These are phyloP conservation scores for Macroglossus sobrinus DNA, from an alignment of 2,113 vertebrate genomes.

Conservation along the genomic window DNA sequence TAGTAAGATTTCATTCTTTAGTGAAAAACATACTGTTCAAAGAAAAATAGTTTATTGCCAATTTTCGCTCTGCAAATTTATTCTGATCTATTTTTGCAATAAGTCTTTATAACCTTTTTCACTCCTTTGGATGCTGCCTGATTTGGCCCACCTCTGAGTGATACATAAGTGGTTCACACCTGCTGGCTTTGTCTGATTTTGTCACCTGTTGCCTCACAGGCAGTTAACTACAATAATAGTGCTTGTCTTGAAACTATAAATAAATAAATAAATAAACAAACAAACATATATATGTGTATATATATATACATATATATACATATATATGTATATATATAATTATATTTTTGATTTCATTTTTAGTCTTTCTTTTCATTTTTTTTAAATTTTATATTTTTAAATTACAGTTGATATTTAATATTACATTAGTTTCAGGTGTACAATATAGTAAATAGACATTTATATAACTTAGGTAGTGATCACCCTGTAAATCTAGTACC, in stretches of 20 bases:
- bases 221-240: neutral
- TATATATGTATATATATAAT: no score
- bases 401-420: no score
- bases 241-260: neutral
- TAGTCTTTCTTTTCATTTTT: no score
- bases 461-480: no score
- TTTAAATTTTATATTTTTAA: no score
- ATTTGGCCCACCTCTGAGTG: neutral
- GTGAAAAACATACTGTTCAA: neutral
- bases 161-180: neutral
- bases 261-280: no score
- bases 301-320: no score
- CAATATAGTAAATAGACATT: no score
- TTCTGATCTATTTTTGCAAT: neutral
- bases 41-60: neutral
- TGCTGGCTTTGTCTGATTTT: neutral
- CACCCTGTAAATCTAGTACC: no score
- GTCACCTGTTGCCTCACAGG: neutral
- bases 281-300: neutral
- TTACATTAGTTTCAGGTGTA: no score
- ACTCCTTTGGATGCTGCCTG: neutral
- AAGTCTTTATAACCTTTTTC: neutral
- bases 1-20: neutral
- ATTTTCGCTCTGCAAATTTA: neutral
- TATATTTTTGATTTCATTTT: no score